Conservation (phyloP, 2,113 vertebrate species). For the Pterocles orientalis region DNA sequence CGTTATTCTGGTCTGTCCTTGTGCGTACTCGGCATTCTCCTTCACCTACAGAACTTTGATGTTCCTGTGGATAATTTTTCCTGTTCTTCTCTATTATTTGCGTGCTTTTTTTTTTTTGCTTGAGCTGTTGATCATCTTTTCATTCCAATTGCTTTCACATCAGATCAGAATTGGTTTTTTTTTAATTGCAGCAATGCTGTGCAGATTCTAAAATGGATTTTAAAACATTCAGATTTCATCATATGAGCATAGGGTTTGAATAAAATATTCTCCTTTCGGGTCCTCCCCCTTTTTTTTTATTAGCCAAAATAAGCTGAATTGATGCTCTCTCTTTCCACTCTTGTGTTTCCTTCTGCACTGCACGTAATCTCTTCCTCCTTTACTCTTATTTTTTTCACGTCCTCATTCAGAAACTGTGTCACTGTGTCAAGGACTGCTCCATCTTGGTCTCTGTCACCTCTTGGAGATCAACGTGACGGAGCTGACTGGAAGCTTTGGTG, state of each 20-base stretch:
- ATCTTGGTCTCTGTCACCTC: background rate
- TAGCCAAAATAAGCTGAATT: background rate
- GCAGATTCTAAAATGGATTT: background rate
- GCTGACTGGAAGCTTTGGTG: background rate
- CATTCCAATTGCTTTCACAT: background rate
- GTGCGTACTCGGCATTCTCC: background rate
- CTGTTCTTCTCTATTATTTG: background rate
- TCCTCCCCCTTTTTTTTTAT: background rate
- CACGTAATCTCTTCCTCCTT: background rate
- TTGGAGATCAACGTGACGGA: background rate
- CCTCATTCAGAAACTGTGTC: background rate
- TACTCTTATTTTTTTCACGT: background rate
- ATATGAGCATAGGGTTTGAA: background rate
- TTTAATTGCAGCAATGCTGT: background rate
- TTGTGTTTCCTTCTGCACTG: background rate
- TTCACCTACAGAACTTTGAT: background rate
- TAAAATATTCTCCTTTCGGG: background rate
- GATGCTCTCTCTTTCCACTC: background rate
- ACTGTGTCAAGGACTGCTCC: background rate
- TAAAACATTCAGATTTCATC: background rate
- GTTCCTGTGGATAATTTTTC: background rate
- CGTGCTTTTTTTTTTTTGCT: no score
- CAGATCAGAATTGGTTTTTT: background rate
- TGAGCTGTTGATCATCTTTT: background rate
- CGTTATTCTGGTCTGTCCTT: background rate